Percentiles rank a stretch among this genome's conserved stretches.
Conservation (phyloP, 2,888 invertebrate genomes). For the Pharmacophagus antenor region DNA sequence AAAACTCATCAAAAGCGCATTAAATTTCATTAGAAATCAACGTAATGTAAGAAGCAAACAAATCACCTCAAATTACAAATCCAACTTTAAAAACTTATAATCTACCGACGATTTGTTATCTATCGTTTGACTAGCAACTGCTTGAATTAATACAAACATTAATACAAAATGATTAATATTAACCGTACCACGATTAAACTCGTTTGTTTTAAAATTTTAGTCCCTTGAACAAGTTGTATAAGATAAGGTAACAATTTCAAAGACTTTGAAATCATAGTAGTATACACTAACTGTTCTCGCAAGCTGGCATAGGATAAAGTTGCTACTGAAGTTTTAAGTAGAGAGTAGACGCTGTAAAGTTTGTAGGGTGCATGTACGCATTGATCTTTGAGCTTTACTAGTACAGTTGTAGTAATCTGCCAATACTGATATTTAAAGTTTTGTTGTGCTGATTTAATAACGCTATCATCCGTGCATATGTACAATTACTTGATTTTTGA, state of each 20-base stretch:
- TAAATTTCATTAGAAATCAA: too few relatives aligned
- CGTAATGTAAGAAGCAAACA: too few relatives aligned
- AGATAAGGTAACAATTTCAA: slow-evolving; percentile 27
- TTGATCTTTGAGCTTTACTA: slow-evolving; percentile 27
- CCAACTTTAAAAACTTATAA: too few relatives aligned
- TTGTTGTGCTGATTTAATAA: too few relatives aligned
- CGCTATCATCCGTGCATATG: too few relatives aligned
- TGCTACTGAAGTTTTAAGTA: slow-evolving; percentile 27
- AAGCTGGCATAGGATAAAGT: slow-evolving; percentile 28
- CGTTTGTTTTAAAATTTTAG: slow-evolving; percentile 2
- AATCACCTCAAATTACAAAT: too few relatives aligned
- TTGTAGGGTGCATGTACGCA: slow-evolving; percentile 25
- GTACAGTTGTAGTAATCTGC: neutral
- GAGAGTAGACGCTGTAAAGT: slow-evolving; percentile 29
- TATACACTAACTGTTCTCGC: slow-evolving; percentile 23
- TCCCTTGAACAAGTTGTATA: slow-evolving; percentile 12
- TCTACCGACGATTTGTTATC: too few relatives aligned
- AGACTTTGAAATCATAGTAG: slow-evolving; percentile 28
- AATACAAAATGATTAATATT: neutral
- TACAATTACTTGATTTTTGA: too few relatives aligned
- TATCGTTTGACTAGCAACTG: neutral
- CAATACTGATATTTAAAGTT: neutral
- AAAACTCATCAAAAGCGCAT: too few relatives aligned
- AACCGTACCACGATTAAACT: neutral
- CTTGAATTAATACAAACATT: neutral